Evolutionary conservation across 2,113 vertebrate genomes (phyloP).

Genomic region (Gobio gobio): DNA sequence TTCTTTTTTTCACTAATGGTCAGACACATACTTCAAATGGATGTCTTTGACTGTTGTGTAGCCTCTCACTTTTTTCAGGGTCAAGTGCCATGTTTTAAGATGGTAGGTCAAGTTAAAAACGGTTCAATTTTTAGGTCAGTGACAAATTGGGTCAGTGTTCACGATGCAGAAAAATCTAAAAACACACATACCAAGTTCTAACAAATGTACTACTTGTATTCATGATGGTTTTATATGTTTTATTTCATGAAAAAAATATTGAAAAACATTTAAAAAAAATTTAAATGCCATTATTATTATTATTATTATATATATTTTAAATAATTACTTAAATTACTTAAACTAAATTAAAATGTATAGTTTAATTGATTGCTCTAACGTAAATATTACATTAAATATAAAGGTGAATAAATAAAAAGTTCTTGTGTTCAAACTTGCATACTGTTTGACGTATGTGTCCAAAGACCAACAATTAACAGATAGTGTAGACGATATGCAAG

Average conservation of each 20-base stretch:
- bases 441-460: not conserved
- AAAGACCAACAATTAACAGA: not conserved
- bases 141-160: slow-evolving; percentile 13
- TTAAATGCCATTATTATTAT: not conserved
- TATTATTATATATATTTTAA: too few relatives aligned
- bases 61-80: not conserved
- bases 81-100: not conserved
- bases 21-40: not conserved
- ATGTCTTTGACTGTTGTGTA: not conserved
- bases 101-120: not conserved
- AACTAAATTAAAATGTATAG: not conserved
- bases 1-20: not conserved
- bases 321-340: not conserved
- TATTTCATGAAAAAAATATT: too few relatives aligned
- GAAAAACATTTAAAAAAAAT: not conserved
- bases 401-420: not conserved
- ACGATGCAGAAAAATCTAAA: not conserved
- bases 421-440: not conserved
- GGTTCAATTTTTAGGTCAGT: not conserved
- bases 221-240: too few relatives aligned
- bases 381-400: not conserved
- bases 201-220: too few relatives aligned
- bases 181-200: not conserved
- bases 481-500: not conserved
- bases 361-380: not conserved